phyloP scores from a whole-genome alignment of 2,888 invertebrate species.

The Dione juno region DNA sequence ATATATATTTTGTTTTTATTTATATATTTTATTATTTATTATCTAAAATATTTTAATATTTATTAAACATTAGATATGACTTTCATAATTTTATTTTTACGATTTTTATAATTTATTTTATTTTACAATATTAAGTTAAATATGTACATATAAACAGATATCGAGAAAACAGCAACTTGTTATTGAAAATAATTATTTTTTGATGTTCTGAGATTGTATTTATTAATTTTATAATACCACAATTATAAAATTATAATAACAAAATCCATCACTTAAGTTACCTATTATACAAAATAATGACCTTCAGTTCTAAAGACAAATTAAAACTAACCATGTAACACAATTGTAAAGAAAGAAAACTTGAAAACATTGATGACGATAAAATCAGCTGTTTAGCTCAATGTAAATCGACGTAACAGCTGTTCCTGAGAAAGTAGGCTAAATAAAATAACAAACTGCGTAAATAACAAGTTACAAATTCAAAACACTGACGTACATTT shows the following conservation, averaged over 20 bases:
- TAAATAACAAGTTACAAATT: slow-evolving; percentile 34
- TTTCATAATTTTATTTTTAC: too few relatives aligned
- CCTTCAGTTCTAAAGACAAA: slow-evolving; percentile 19
- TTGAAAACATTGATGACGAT: slow-evolving; percentile 45
- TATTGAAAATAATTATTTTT: too few relatives aligned
- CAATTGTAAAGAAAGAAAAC: slow-evolving; percentile 37
- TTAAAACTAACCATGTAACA: slow-evolving; percentile 29
- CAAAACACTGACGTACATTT: slow-evolving; percentile 11
- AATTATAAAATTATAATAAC: neutral
- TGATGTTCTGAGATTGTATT: neutral
- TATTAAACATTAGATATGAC: too few relatives aligned
- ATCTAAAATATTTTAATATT: too few relatives aligned
- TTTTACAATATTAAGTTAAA: too few relatives aligned
- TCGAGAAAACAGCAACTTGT: too few relatives aligned
- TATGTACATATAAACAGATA: too few relatives aligned
- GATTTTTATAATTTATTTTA: too few relatives aligned
- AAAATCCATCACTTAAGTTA: slow-evolving; percentile 10
- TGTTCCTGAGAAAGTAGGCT: slow-evolving; percentile 71
- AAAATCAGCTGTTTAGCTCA: slow-evolving; percentile 62
- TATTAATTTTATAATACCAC: neutral
- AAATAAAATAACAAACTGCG: slow-evolving; percentile 47
- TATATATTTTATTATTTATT: too few relatives aligned
- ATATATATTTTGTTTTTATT: too few relatives aligned
- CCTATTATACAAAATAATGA: slow-evolving; percentile 12
- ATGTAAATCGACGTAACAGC: slow-evolving; percentile 74